Conservation (phyloP, 2,797 vertebrate genomes). For the Gymnodraco acuticeps region DNA sequence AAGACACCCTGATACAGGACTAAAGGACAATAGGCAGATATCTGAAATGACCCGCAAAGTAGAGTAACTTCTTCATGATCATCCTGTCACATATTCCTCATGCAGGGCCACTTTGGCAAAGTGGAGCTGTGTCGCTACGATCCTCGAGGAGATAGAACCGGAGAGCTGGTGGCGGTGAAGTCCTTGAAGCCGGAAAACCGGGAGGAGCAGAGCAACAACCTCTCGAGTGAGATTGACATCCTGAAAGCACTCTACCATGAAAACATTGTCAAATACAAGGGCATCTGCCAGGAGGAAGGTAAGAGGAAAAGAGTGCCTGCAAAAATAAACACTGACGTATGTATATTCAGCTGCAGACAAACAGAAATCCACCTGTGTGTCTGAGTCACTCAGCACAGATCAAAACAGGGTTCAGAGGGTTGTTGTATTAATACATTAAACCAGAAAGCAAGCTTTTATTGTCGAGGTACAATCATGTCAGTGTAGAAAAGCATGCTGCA, state of each 20-base stretch:
- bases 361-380: background rate
- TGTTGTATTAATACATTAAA: background rate
- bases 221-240: conserved; percentile 95
- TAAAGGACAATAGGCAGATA: background rate
- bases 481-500: background rate
- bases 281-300: conserved; percentile 97
- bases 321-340: background rate
- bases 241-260: conserved; percentile 95
- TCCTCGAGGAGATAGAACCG: conserved; percentile 93
- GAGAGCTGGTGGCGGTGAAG: conserved; percentile 97
- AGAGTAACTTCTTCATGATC: background rate
- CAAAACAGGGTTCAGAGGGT: background rate
- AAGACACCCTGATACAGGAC: background rate
- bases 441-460: background rate
- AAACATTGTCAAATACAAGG: conserved; percentile 99
- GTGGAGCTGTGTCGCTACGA: conserved; percentile 97
- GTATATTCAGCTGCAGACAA: conserved; percentile 4
- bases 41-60: background rate
- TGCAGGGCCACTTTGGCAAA: conserved; percentile 96
- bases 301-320: conserved; percentile 18
- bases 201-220: conserved; percentile 92
- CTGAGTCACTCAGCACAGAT: background rate
- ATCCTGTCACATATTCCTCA: background rate
- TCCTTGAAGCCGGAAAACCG: conserved; percentile 94
- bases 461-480: background rate